Conservation (phyloP, 2,888 invertebrate species). For the Sarcophaga rosellei region DNA sequence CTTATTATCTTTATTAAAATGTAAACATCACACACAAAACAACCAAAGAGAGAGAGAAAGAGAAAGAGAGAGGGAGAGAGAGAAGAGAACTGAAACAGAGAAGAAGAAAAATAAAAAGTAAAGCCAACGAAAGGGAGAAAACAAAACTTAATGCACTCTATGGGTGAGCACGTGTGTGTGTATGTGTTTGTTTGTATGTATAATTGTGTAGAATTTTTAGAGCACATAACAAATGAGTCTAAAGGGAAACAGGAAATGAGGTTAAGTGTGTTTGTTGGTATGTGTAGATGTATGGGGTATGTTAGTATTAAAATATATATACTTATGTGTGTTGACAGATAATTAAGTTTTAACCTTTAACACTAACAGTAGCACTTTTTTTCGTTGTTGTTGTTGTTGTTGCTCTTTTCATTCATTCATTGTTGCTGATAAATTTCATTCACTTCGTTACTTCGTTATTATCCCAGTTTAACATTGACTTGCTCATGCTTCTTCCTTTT, state of each 20-base stretch:
- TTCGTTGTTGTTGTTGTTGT: not conserved
- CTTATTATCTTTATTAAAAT: not conserved
- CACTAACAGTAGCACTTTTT: not conserved
- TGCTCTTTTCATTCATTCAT: not conserved
- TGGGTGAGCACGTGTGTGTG: not conserved
- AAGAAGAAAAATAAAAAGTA: not conserved
- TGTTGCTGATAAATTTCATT: not conserved
- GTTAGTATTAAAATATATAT: too few relatives aligned
- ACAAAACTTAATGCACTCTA: not conserved
- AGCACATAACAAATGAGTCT: not conserved
- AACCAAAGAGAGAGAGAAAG: not conserved
- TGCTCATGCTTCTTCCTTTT: not conserved
- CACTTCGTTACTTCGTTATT: not conserved
- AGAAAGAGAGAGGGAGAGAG: too few relatives aligned
- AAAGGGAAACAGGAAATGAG: not conserved
- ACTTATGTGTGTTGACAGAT: slow-evolving; percentile 23
- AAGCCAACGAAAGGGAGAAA: not conserved
- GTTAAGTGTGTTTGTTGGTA: not conserved
- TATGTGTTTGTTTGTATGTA: too few relatives aligned
- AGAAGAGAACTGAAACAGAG: not conserved
- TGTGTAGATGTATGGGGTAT: not conserved
- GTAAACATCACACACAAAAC: not conserved
- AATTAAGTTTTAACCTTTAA: slow-evolving; percentile 54
- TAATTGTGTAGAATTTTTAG: not conserved
- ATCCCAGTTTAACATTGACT: not conserved